Conservation (phyloP, 2,888 invertebrate species). For the Aproaerema taeniolella region DNA sequence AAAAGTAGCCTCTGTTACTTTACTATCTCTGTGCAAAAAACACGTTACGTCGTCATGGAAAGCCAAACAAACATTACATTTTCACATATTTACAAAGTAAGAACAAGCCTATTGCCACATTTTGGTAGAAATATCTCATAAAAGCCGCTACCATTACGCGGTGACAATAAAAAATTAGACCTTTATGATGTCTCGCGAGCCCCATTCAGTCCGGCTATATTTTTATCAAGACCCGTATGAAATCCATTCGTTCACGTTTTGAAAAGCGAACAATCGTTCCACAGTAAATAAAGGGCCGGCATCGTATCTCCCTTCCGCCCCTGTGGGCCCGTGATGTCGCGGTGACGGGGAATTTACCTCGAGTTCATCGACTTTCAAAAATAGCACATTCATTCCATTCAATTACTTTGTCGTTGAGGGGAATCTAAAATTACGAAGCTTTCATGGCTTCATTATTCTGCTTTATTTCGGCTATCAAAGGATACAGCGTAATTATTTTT, state of each 20-base stretch:
- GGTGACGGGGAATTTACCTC: constrained; percentile 32
- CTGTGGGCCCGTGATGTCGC: constrained; percentile 29
- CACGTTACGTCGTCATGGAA: no score
- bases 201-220: constrained; percentile 26
- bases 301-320: constrained; percentile 44
- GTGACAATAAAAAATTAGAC: constrained; percentile 13
- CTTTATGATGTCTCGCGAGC: constrained; percentile 14
- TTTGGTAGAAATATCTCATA: constrained; percentile 8
- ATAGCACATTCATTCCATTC: constrained; percentile 24
- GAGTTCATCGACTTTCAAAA: constrained; percentile 28
- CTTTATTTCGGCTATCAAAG: constrained; percentile 12
- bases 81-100: no score
- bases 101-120: no score
- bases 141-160: constrained; percentile 8
- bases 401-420: constrained; percentile 16
- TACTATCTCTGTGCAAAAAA: no score
- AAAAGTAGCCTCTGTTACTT: no score
- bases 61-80: no score
- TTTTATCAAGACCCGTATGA: constrained; percentile 53
- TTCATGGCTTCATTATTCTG: constrained; percentile 13
- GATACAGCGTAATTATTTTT: constrained; percentile 6
- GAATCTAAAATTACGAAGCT: constrained; percentile 11
- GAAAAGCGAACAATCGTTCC: constrained; percentile 49
- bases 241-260: constrained; percentile 35
- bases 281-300: constrained; percentile 42